phyloP scores from a whole-genome alignment of 2,113 vertebrate species.

The Cranoglanis bouderius region DNA sequence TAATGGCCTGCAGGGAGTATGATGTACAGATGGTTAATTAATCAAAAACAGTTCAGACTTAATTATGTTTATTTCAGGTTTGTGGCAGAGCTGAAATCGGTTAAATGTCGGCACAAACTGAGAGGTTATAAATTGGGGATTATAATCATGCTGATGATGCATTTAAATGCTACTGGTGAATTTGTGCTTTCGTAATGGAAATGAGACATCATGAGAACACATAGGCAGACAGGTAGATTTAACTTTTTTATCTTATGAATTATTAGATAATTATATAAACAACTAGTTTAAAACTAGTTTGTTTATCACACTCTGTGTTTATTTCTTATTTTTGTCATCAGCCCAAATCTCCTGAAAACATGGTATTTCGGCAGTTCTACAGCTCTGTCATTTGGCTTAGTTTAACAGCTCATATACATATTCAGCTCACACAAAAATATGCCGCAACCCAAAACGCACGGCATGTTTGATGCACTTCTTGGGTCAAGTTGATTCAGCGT shows the following conservation, averaged over 20 bases:
- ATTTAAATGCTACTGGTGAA: background rate
- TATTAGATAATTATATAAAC: background rate
- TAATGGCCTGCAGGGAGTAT: slow-evolving; percentile 55
- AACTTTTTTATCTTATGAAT: background rate
- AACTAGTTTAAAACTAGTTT: background rate
- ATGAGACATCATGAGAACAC: background rate
- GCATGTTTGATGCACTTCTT: too few relatives aligned
- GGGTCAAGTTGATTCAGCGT: too few relatives aligned
- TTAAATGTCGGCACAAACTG: background rate
- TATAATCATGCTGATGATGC: background rate
- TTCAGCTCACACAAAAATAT: too few relatives aligned
- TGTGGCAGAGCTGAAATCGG: slow-evolving; percentile 43
- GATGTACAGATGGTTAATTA: slow-evolving; percentile 52
- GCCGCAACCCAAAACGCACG: too few relatives aligned
- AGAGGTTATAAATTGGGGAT: background rate
- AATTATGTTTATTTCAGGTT: slow-evolving; percentile 61
- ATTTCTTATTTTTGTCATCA: background rate
- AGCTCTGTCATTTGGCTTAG: background rate
- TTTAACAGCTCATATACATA: too few relatives aligned
- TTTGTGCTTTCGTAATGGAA: background rate
- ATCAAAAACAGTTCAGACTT: slow-evolving; percentile 56
- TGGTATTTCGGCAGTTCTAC: background rate
- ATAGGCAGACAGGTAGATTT: background rate
- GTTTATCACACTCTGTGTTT: background rate
- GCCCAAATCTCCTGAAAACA: background rate